Evolutionary conservation across 2,888 invertebrate genomes (phyloP).

Genomic region (Tenthredo distinguenda): DNA sequence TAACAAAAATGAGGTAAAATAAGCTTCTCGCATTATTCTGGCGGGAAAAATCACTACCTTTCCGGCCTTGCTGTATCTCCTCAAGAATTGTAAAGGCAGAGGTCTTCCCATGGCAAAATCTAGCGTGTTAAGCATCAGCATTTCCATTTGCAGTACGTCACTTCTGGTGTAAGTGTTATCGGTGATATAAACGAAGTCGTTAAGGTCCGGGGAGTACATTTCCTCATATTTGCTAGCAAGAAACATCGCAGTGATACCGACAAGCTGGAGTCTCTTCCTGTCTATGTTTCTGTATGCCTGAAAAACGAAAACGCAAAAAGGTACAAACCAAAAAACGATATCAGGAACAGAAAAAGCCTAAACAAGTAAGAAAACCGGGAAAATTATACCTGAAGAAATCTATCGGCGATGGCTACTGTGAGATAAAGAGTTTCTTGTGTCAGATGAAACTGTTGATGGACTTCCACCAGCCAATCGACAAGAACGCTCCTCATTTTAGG

Average conservation of each 20-base stretch:
- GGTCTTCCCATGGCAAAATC: slow-evolving; percentile 93
- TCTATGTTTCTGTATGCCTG: slow-evolving; percentile 83
- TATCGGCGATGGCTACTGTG: slow-evolving; percentile 92
- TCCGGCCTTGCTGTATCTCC: slow-evolving; percentile 85
- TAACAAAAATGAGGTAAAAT: neutral
- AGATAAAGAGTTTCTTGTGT: slow-evolving; percentile 94
- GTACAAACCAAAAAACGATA: neutral
- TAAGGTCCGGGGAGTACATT: slow-evolving; percentile 91
- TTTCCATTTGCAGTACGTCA: slow-evolving; percentile 92
- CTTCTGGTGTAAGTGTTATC: slow-evolving; percentile 90
- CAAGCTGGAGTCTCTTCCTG: slow-evolving; percentile 89
- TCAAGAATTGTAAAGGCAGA: slow-evolving; percentile 92
- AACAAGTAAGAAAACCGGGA: neutral
- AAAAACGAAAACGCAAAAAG: neutral
- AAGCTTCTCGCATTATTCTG: neutral
- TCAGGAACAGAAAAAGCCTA: neutral
- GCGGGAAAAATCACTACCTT: slow-evolving; percentile 67
- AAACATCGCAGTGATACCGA: slow-evolving; percentile 93
- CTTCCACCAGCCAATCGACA: slow-evolving; percentile 96
- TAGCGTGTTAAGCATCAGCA: slow-evolving; percentile 86
- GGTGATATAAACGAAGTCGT: slow-evolving; percentile 94
- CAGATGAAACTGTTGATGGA: slow-evolving; percentile 92
- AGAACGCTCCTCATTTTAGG: slow-evolving; percentile 93
- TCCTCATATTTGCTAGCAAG: slow-evolving; percentile 98
- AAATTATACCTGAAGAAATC: slow-evolving; percentile 87